Conservation (phyloP, 1,140 invertebrate species). For the Muscidifurax raptorellus region DNA sequence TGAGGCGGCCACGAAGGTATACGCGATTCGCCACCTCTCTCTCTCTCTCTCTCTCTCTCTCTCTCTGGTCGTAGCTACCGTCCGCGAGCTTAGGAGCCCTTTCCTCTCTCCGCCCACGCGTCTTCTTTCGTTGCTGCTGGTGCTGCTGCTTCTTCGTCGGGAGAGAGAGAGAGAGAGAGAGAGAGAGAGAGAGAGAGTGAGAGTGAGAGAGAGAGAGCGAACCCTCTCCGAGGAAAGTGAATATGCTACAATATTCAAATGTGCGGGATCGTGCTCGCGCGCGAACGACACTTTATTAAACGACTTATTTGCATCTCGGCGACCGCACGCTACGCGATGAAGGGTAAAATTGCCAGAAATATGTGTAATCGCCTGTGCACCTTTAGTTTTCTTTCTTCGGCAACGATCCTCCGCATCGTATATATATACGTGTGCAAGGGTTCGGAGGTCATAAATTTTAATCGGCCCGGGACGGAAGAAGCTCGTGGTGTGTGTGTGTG, state of each 20-base stretch:
- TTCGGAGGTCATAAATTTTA: conserved; percentile 35
- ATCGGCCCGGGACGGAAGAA: conserved; percentile 13
- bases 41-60: no score
- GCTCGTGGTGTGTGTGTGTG: background rate
- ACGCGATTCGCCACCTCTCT: conserved; percentile 67
- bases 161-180: no score
- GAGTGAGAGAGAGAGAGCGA: no score
- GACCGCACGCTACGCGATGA: conserved; percentile 5
- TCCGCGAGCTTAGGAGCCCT: conserved; percentile 45
- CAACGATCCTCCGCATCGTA: background rate
- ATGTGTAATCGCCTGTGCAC: background rate
- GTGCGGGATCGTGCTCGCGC: conserved; percentile 56
- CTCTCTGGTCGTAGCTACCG: conserved; percentile 35
- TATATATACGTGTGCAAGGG: no score
- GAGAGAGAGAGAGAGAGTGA: no score
- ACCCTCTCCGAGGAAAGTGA: conserved; percentile 68
- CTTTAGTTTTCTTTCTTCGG: background rate
- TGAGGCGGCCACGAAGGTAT: conserved; percentile 65
- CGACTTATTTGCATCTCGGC: conserved; percentile 64
- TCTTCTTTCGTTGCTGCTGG: conserved; percentile 4
- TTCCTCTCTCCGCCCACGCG: conserved; percentile 40
- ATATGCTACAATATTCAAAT: conserved; percentile 74
- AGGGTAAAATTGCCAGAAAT: conserved; percentile 24
- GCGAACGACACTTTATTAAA: conserved; percentile 72
- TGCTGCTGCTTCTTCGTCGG: conserved; percentile 20